These are phyloP conservation scores for Steatocranus sp. DNA, from an alignment of 2,797 vertebrate species.

Conservation along the genomic window DNA sequence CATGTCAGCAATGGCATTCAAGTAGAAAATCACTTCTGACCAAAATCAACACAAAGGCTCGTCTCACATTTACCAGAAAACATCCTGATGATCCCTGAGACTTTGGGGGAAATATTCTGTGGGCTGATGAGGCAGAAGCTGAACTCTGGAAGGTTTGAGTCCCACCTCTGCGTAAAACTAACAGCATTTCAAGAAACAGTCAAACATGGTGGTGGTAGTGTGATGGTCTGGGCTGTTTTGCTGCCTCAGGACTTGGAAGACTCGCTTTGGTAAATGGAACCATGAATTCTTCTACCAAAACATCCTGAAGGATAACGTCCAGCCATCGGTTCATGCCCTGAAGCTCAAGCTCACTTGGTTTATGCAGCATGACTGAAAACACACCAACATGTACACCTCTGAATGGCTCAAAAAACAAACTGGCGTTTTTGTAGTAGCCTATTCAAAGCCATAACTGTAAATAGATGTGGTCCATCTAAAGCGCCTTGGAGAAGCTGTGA, in stretches of 20 bases:
- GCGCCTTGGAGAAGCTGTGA: not conserved
- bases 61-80: not conserved
- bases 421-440: not conserved
- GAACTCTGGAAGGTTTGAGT: not conserved
- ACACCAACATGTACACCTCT: not conserved
- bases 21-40: not conserved
- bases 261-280: not conserved
- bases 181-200: not conserved
- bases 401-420: not conserved
- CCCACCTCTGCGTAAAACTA: not conserved
- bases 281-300: not conserved
- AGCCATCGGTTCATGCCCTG: not conserved
- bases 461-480: not conserved
- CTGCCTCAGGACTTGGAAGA: fast-evolving
- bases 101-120: not conserved
- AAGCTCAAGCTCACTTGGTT: not conserved
- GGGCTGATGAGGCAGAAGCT: not conserved
- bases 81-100: not conserved
- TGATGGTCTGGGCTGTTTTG: not conserved
- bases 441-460: not conserved
- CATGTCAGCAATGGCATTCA: not conserved
- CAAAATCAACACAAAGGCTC: not conserved
- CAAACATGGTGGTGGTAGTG: not conserved
- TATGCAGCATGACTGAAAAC: not conserved
- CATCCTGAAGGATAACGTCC: not conserved